These are phyloP conservation scores for Abscondita cerata DNA, from an alignment of 2,888 invertebrate genomes.

Conservation along the genomic window DNA sequence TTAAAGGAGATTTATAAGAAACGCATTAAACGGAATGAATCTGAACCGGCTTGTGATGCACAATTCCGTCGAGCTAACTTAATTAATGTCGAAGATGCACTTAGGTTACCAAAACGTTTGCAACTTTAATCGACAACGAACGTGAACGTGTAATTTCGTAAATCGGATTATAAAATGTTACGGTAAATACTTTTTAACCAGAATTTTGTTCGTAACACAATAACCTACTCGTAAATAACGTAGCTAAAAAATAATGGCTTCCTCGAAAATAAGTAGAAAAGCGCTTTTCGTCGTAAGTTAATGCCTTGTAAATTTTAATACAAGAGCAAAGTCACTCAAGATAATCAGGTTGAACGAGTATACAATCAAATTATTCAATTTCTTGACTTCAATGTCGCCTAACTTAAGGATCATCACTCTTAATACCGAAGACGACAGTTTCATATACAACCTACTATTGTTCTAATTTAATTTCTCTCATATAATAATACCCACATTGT, in stretches of 20 bases:
- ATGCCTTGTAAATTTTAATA: constrained; percentile 17
- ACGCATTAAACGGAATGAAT: constrained; percentile 28
- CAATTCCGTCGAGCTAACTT: constrained; percentile 21
- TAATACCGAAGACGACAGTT: constrained; percentile 33
- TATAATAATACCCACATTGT: constrained; percentile 46
- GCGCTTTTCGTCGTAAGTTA: constrained; percentile 11
- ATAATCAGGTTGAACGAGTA: constrained; percentile 10
- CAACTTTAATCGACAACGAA: constrained; percentile 22
- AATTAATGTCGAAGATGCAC: constrained; percentile 30
- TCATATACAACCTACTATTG: constrained; percentile 40
- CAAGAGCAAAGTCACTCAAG: neutral
- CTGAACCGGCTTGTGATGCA: constrained; percentile 17
- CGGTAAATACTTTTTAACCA: constrained; percentile 16
- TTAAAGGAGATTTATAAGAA: constrained; percentile 29
- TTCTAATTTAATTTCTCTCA: constrained; percentile 44
- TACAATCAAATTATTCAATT: constrained; percentile 32
- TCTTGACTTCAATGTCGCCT: constrained; percentile 23
- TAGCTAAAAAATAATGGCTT: no score
- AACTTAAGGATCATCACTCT: constrained; percentile 33
- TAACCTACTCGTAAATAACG: no score
- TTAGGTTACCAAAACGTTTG: constrained; percentile 18
- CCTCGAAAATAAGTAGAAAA: constrained; percentile 6
- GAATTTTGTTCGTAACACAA: no score
- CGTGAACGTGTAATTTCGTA: constrained; percentile 33
- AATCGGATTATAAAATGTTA: constrained; percentile 22